Conservation (phyloP, 2,113 vertebrate species). For the Murina feae region DNA sequence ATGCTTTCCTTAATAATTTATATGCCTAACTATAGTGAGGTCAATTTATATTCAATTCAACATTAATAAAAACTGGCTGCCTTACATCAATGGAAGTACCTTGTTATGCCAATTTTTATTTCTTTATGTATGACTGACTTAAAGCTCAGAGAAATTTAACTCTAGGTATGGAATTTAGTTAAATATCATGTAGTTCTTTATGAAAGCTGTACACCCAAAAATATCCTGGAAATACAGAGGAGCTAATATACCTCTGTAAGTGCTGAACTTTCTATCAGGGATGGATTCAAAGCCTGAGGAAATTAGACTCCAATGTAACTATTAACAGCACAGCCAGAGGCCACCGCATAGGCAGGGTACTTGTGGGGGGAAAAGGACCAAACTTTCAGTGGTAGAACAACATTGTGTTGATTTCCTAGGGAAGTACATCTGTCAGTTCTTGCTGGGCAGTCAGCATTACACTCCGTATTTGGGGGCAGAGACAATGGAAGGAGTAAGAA, state of each 20-base stretch:
- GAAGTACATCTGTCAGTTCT: not conserved
- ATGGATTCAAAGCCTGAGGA: not conserved
- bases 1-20: not conserved
- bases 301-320: not conserved
- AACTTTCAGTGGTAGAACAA: not conserved
- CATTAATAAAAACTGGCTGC: not conserved
- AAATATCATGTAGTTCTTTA: not conserved
- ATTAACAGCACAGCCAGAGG: not conserved
- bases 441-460: not conserved
- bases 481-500: not conserved
- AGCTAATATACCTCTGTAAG: not conserved
- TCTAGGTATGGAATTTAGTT: not conserved
- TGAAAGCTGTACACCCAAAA: not conserved
- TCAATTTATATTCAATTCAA: constrained; percentile 5
- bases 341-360: not conserved
- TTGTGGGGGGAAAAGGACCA: not conserved
- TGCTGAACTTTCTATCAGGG: not conserved
- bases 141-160: not conserved
- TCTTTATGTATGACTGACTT: not conserved
- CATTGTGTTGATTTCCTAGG: not conserved
- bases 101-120: not conserved
- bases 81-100: not conserved
- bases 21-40: not conserved
- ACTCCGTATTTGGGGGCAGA: not conserved
- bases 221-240: not conserved